Percentiles rank a stretch among this genome's conserved stretches.
Evolutionary conservation across 2,888 invertebrate species (phyloP).

Genomic region (Macrophya alboannulata): DNA sequence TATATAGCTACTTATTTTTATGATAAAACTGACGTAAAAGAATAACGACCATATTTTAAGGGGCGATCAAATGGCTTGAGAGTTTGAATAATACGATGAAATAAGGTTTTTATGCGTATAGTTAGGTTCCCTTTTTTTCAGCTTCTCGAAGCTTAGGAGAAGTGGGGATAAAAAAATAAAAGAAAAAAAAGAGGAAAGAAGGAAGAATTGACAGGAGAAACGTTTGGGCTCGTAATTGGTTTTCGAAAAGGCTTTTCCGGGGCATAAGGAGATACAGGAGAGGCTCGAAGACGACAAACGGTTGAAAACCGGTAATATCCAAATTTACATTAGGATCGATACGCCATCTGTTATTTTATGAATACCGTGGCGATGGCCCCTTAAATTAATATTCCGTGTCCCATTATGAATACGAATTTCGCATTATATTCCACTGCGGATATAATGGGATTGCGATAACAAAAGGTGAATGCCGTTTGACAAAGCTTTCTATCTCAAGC

Average conservation of each 20-base stretch:
- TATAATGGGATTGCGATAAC: slow-evolving; percentile 34
- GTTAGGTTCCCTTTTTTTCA: not conserved
- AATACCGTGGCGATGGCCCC: slow-evolving; percentile 18
- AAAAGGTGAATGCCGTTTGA: slow-evolving; percentile 41
- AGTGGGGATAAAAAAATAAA: not conserved
- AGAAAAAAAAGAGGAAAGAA: not conserved
- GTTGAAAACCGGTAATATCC: slow-evolving; percentile 37
- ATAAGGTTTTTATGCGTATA: not conserved
- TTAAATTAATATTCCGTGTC: slow-evolving; percentile 39
- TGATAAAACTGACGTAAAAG: slow-evolving; percentile 24
- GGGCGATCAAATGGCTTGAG: slow-evolving; percentile 29
- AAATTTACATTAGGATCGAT: slow-evolving; percentile 46
- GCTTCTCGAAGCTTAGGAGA: not conserved
- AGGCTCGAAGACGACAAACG: not conserved
- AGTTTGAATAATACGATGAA: slow-evolving; percentile 39
- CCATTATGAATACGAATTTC: slow-evolving; percentile 29
- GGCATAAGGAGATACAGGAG: not conserved
- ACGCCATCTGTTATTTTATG: slow-evolving; percentile 38
- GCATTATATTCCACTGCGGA: slow-evolving; percentile 1
- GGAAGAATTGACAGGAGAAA: not conserved
- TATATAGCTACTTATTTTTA: slow-evolving; percentile 22
- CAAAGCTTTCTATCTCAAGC: slow-evolving; percentile 22
- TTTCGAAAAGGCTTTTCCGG: slow-evolving; percentile 27
- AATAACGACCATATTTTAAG: slow-evolving; percentile 17
- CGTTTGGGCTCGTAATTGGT: slow-evolving; percentile 27